Percentiles rank a stretch among this genome's conserved stretches.
Conservation (phyloP, 2,888 invertebrate genomes). For the Tribolium freemani region DNA sequence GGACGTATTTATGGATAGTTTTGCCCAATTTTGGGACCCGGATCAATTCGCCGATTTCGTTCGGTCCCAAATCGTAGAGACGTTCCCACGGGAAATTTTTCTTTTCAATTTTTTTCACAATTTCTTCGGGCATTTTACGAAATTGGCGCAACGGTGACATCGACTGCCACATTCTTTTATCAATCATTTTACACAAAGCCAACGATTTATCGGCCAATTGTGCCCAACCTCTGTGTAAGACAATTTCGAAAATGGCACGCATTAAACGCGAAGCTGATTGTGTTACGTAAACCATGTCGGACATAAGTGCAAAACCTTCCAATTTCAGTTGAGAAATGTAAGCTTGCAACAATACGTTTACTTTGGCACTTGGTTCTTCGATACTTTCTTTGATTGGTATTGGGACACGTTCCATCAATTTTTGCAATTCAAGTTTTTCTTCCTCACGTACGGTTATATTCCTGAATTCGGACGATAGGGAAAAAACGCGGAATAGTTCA, state of each 20-base stretch:
- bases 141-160: conserved; percentile 99
- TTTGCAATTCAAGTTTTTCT: conserved; percentile 96
- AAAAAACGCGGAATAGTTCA: conserved; percentile 97
- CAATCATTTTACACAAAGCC: conserved; percentile 98
- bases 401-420: conserved; percentile 94
- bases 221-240: conserved; percentile 91
- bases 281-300: conserved; percentile 99
- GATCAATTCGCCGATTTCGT: conserved; percentile 96
- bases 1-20: conserved; percentile 95
- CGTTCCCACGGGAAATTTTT: conserved; percentile 96
- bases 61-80: conserved; percentile 95
- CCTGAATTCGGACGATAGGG: conserved; percentile 95
- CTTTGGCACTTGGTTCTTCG: conserved; percentile 97
- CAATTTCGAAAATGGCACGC: conserved; percentile 98
- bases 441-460: conserved; percentile 95
- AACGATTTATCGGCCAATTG: conserved; percentile 96
- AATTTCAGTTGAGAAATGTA: conserved; percentile 98
- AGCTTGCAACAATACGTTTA: conserved; percentile 95
- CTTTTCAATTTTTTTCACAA: conserved; percentile 97
- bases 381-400: conserved; percentile 99
- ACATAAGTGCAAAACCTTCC: conserved; percentile 98
- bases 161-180: conserved; percentile 99
- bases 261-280: conserved; percentile 96
- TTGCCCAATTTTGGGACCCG: conserved; percentile 94
- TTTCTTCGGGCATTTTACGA: conserved; percentile 96